A percentile compares a stretch with the other conserved stretches of the same genome.
Conservation (phyloP, 2,113 vertebrate species). For the Haplochromis burtoni region DNA sequence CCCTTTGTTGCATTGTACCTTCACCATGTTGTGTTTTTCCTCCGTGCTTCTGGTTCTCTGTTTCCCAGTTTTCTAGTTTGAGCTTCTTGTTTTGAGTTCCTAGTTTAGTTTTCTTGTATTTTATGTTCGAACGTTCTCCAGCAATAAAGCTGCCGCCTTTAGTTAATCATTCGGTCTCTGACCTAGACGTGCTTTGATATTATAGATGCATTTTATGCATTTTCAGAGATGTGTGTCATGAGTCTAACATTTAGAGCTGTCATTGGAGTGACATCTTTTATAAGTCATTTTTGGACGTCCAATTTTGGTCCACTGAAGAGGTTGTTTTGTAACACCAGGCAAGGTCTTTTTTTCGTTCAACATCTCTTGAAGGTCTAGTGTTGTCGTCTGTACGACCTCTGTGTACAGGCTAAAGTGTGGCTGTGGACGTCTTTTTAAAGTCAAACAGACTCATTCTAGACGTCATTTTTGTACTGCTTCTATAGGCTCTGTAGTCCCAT, state of each 20-base stretch:
- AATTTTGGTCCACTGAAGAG: background rate
- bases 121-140: background rate
- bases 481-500: background rate
- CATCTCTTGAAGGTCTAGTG: background rate
- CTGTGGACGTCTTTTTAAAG: background rate
- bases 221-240: slow-evolving; percentile 37
- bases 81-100: background rate
- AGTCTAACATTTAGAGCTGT: background rate
- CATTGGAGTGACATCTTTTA: background rate
- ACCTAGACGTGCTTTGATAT: slow-evolving; percentile 51
- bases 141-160: background rate
- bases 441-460: background rate
- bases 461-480: background rate
- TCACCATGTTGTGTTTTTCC: background rate
- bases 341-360: background rate
- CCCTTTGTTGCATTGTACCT: background rate
- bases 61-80: background rate
- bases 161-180: background rate
- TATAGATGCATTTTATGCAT: slow-evolving; percentile 44
- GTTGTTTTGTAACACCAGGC: background rate
- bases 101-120: background rate
- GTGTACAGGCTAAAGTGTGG: background rate
- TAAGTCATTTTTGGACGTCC: background rate
- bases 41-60: background rate
- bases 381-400: background rate